Evolutionary conservation across 2,113 vertebrate species (phyloP), one percentile per base, ranked within the genome.

Genomic region (Crotophaga sulcirostris): DNA sequence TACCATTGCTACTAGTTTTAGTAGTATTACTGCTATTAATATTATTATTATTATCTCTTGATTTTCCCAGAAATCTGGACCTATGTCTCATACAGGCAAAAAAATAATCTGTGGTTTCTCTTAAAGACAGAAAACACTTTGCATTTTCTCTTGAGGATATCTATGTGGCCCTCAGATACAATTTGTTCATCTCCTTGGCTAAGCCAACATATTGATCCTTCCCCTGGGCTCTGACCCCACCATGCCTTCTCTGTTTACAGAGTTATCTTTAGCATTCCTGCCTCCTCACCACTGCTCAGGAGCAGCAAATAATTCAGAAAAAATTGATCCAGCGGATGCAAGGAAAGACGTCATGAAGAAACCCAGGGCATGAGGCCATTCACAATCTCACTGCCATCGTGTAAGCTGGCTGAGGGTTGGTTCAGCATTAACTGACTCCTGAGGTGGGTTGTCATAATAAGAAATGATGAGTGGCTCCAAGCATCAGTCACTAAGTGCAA

Each of bases 181-280:
- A 54, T 84, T 87, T 0, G 0, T 44, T 87, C 54, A 56, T 73
- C 73, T 69, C 36, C 80, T 67, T 3, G 3, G 31, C 66, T 87
- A 76, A 84, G 40, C 51, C 58, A 91, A 49, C 16, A 7, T 97
- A 97, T 93, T 97, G 92, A 96, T 96, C 76, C 31, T 80, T 72
- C 55, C 66, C 25, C 58, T 33, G 33, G 23, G 62, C 58, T 93
- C 78, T 92, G 89, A 91, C 63, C 82, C 49, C 47, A 93, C 51
- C 36, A 14, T 83, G 42, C 88, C 68, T 97, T 68, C 28, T 75
- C 72, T 96, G 84, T 97, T 97, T 97, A 33, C 84, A 93, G 42
- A 94, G 96, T 95, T 94, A 97, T 96, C 95, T 93, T 77, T 56
- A 90, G 68, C 94, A 90, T 95, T 94, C 93, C 83, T 92, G 31